A percentile compares a stretch with the other conserved stretches of the same genome.
These are phyloP conservation scores for Hyalella azteca DNA, from an alignment of 2,888 invertebrate species.

Conservation along the genomic window DNA sequence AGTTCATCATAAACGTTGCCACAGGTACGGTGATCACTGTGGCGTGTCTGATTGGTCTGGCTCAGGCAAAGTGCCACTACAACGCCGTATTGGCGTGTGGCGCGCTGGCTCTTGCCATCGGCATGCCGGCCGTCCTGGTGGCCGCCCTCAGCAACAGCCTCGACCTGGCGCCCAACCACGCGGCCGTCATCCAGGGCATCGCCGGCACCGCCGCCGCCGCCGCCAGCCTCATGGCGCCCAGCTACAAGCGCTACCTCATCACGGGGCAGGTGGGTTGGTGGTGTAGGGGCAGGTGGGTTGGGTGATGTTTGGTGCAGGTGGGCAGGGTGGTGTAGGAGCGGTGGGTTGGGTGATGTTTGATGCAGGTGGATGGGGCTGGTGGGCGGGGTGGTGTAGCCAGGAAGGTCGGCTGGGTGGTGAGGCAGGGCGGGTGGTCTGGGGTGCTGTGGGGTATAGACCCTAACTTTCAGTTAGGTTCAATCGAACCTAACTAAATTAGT, in stretches of 20 bases:
- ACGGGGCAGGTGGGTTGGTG: conserved; percentile 51
- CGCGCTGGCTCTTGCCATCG: conserved; percentile 49
- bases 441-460: too few relatives aligned
- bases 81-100: conserved; percentile 51
- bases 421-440: too few relatives aligned
- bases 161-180: conserved; percentile 57
- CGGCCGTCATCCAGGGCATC: conserved; percentile 49
- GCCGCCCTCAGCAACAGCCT: conserved; percentile 49
- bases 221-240: conserved; percentile 53
- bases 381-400: too few relatives aligned
- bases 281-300: too few relatives aligned
- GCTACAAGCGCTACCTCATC: conserved; percentile 50
- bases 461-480: too few relatives aligned
- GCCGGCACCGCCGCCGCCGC: conserved; percentile 50
- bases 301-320: too few relatives aligned
- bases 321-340: too few relatives aligned
- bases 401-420: too few relatives aligned
- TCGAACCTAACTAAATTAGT: too few relatives aligned
- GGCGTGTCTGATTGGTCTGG: conserved; percentile 51
- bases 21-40: conserved; percentile 50
- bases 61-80: conserved; percentile 50
- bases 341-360: too few relatives aligned
- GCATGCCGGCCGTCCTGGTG: conserved; percentile 49
- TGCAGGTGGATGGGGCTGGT: too few relatives aligned
- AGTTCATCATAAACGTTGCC: not conserved